These are phyloP conservation scores for Agelaius phoeniceus DNA, from an alignment of 2,113 vertebrate species.

Conservation along the genomic window DNA sequence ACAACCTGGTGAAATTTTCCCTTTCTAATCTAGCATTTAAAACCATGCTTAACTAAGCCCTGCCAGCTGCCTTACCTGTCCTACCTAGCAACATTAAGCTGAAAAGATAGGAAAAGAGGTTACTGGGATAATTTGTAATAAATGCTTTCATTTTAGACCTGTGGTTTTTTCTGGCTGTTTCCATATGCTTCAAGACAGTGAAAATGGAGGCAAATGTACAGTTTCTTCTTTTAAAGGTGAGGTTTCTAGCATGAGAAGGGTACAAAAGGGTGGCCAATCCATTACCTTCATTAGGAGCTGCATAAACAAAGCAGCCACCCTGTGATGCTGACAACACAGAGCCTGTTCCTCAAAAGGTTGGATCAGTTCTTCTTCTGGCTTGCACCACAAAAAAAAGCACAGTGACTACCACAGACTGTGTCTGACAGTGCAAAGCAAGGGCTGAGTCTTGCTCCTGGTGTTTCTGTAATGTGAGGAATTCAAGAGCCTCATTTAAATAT, in stretches of 20 bases:
- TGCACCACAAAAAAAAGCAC: not conserved
- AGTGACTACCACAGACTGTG: not conserved
- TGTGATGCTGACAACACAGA: not conserved
- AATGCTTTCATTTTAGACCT: not conserved
- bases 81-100: not conserved
- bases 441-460: not conserved
- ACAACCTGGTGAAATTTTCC: not conserved
- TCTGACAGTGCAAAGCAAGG: not conserved
- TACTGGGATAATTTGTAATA: not conserved
- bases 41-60: not conserved
- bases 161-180: not conserved
- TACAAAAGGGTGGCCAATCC: not conserved
- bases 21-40: not conserved
- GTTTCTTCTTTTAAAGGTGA: not conserved
- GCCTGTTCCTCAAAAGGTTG: not conserved
- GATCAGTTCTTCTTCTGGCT: conserved; percentile 1
- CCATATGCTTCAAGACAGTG: not conserved
- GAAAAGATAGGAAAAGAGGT: not conserved
- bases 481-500: conserved; percentile 51
- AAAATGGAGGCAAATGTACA: not conserved
- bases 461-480: conserved; percentile 7
- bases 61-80: not conserved
- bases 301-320: conserved; percentile 2
- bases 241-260: not conserved
- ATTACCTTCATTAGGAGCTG: not conserved